Percentiles rank a stretch among this genome's conserved stretches.
Conservation (phyloP, 2,888 invertebrate genomes). For the Hermaeophaga mercurialis region DNA sequence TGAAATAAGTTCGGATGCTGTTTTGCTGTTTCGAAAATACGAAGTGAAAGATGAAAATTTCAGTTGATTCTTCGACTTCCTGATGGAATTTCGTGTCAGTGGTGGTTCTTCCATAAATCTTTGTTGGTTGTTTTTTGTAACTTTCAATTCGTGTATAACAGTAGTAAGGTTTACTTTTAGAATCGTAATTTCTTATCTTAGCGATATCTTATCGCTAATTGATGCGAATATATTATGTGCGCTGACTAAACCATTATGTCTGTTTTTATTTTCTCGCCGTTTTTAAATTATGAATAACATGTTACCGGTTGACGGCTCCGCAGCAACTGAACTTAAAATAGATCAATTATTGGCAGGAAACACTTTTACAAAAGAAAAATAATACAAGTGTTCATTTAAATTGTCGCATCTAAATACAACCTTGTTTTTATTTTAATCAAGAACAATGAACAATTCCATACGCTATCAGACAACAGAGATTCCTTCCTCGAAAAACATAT, state of each 20-base stretch:
- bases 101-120: conserved; percentile 18
- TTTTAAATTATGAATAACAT: neutral
- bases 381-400: conserved; percentile 3
- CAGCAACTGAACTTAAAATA: conserved; percentile 20
- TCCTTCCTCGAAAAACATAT: too few relatives aligned
- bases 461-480: too few relatives aligned
- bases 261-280: neutral
- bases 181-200: neutral
- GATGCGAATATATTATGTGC: neutral
- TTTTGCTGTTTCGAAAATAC: conserved; percentile 15
- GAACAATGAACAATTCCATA: too few relatives aligned
- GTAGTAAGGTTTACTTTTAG: too few relatives aligned
- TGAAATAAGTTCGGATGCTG: conserved; percentile 30
- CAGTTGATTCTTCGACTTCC: conserved; percentile 20
- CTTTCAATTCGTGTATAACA: too few relatives aligned
- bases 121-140: neutral
- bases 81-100: conserved; percentile 13
- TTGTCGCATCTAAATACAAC: neutral
- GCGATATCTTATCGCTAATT: neutral
- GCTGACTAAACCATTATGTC: neutral
- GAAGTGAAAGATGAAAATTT: conserved; percentile 16
- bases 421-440: neutral
- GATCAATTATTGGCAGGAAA: conserved; percentile 19
- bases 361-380: conserved; percentile 12
- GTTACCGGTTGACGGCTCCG: neutral